phyloP scores from a whole-genome alignment of 2,888 invertebrate species.

The Ferdinandea cuprea region DNA sequence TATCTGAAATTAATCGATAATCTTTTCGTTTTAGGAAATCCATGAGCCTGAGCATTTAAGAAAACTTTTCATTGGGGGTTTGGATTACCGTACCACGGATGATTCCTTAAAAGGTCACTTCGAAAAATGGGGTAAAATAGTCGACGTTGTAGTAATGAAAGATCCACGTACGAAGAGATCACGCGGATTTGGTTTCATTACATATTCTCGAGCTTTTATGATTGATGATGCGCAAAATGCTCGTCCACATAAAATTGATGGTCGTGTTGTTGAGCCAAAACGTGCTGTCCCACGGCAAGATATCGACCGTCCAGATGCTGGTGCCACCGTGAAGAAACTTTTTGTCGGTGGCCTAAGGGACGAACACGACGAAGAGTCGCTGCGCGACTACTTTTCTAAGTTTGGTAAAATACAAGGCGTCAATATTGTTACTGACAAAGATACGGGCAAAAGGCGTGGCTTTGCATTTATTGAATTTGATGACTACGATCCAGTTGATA shows the following conservation, averaged over 20 bases:
- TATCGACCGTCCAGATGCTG: slow-evolving; percentile 95
- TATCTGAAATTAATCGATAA: background rate
- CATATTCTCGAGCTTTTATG: slow-evolving; percentile 95
- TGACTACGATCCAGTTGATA: slow-evolving; percentile 98
- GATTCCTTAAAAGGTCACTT: slow-evolving; percentile 96
- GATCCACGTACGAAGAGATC: slow-evolving; percentile 97
- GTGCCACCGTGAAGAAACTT: slow-evolving; percentile 96
- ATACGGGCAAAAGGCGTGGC: slow-evolving; percentile 95
- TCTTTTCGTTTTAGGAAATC: slow-evolving; percentile 77
- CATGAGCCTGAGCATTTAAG: slow-evolving; percentile 88
- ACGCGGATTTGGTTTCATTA: slow-evolving; percentile 98
- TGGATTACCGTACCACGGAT: slow-evolving; percentile 97
- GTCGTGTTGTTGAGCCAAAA: slow-evolving; percentile 97
- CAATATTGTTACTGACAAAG: slow-evolving; percentile 96
- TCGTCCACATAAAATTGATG: slow-evolving; percentile 96
- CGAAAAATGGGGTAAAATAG: slow-evolving; percentile 98
- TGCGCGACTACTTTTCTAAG: slow-evolving; percentile 91
- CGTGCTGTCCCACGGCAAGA: slow-evolving; percentile 97
- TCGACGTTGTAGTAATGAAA: slow-evolving; percentile 98
- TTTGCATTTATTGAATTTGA: slow-evolving; percentile 98
- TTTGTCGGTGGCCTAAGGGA: slow-evolving; percentile 97
- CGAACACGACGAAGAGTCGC: slow-evolving; percentile 94
- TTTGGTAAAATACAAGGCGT: slow-evolving; percentile 93
- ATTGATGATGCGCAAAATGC: slow-evolving; percentile 97
- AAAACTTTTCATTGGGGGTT: slow-evolving; percentile 97